Evolutionary conservation across 1,140 invertebrate species (phyloP).

Genomic region (Tetragonula clypearis): DNA sequence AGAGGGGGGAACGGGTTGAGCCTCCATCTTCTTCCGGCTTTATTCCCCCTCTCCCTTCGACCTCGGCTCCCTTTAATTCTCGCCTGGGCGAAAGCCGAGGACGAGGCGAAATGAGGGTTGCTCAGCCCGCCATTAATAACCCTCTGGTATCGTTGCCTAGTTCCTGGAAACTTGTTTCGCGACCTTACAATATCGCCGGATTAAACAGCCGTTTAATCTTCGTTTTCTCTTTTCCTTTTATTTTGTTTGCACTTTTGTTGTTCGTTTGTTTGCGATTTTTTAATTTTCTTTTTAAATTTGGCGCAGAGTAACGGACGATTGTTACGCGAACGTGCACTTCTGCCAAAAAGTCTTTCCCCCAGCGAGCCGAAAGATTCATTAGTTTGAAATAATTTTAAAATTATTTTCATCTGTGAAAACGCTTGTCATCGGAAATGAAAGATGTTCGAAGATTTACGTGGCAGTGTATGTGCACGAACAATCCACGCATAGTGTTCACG

Average conservation of each 20-base stretch:
- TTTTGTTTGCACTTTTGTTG: neutral
- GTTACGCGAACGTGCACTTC: too few species aligned
- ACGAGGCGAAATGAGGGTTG: constrained; percentile 36
- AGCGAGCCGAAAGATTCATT: too few species aligned
- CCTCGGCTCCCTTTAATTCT: constrained; percentile 44
- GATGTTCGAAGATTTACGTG: too few species aligned
- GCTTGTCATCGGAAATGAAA: too few species aligned
- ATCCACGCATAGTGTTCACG: too few species aligned
- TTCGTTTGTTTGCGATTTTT: neutral
- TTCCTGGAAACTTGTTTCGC: constrained; percentile 46
- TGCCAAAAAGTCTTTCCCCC: too few species aligned
- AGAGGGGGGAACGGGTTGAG: constrained; percentile 38
- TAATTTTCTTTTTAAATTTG: too few species aligned
- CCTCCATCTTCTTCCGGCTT: constrained; percentile 52
- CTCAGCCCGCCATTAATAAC: constrained; percentile 56
- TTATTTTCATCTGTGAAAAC: too few species aligned
- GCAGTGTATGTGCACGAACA: too few species aligned
- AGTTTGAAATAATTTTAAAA: too few species aligned
- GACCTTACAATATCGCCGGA: constrained; percentile 24
- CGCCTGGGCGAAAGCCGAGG: neutral
- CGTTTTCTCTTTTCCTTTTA: too few species aligned
- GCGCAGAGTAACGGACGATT: too few species aligned
- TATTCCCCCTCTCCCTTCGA: constrained; percentile 19
- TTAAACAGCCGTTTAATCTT: neutral
- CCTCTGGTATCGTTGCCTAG: constrained; percentile 45